phyloP scores from a whole-genome alignment of 2,113 vertebrate genomes.

The Eurystomus gularis region DNA sequence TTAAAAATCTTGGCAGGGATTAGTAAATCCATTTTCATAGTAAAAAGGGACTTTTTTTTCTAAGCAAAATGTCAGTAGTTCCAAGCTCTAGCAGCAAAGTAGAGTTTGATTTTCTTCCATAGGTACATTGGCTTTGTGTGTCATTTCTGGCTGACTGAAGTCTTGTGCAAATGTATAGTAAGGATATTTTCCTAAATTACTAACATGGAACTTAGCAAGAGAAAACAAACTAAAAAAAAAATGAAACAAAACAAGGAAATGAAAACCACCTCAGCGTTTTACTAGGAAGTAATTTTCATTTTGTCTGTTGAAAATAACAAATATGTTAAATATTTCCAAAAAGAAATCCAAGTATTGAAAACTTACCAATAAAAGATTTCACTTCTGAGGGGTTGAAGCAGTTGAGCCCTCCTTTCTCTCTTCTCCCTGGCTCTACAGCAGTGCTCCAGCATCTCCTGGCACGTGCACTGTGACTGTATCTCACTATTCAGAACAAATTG shows the following conservation, averaged over 20 bases:
- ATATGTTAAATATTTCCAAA: not conserved
- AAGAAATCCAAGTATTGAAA: not conserved
- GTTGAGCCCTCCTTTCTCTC: not conserved
- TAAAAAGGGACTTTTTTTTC: not conserved
- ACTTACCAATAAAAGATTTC: not conserved
- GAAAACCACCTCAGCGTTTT: not conserved
- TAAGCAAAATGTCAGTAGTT: not conserved
- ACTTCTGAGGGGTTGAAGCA: not conserved
- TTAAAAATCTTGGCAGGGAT: not conserved
- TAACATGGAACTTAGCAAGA: not conserved
- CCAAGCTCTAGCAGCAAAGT: not conserved
- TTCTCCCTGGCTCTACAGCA: rapidly evolving
- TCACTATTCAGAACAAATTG: not conserved
- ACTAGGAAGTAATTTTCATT: not conserved
- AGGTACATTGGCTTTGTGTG: not conserved
- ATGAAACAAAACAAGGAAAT: not conserved
- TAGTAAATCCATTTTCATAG: not conserved
- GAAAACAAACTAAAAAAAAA: not conserved
- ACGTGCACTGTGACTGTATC: not conserved
- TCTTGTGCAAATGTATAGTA: not conserved
- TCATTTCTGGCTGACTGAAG: not conserved
- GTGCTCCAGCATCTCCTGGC: not conserved
- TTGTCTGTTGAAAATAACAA: constrained; percentile 16
- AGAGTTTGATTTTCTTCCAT: not conserved
- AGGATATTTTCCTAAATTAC: not conserved